phyloP scores from a whole-genome alignment of 1,140 invertebrate genomes.

The Brachionus paranguensis region DNA sequence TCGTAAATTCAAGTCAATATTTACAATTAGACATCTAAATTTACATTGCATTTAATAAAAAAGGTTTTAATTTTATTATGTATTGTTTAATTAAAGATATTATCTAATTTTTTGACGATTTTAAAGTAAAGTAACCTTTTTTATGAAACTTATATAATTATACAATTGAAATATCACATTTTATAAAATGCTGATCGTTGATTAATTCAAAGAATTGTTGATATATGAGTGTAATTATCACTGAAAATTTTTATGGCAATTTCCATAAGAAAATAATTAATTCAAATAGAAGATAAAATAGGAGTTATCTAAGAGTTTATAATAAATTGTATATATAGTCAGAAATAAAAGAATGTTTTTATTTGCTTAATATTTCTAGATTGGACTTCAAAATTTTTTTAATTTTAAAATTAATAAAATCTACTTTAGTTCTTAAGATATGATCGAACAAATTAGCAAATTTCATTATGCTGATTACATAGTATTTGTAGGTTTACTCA shows the following conservation, averaged over 20 bases:
- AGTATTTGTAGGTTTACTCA: conserved; percentile 10
- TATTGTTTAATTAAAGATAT: neutral
- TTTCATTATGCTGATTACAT: conserved; percentile 35
- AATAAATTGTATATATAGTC: too few relatives aligned
- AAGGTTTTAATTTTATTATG: neutral
- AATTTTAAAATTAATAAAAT: conserved; percentile 63
- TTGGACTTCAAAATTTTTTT: too few relatives aligned
- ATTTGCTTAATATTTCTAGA: too few relatives aligned
- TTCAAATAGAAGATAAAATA: neutral
- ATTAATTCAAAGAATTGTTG: neutral
- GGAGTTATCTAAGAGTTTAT: too few relatives aligned
- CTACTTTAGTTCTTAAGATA: conserved; percentile 68
- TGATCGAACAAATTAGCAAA: neutral
- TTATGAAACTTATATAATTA: neutral
- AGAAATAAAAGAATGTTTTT: neutral
- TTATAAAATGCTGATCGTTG: neutral
- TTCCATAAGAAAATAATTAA: neutral
- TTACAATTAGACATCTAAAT: neutral
- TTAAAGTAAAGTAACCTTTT: neutral
- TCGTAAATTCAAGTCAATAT: neutral
- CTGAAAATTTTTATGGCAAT: neutral
- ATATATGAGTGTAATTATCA: neutral
- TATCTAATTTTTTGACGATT: neutral
- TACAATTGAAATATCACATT: neutral
- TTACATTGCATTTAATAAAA: neutral